A percentile compares a stretch with the other conserved stretches of the same genome.
Evolutionary conservation across 2,113 vertebrate genomes (phyloP).

Genomic region (Semnopithecus entellus): DNA sequence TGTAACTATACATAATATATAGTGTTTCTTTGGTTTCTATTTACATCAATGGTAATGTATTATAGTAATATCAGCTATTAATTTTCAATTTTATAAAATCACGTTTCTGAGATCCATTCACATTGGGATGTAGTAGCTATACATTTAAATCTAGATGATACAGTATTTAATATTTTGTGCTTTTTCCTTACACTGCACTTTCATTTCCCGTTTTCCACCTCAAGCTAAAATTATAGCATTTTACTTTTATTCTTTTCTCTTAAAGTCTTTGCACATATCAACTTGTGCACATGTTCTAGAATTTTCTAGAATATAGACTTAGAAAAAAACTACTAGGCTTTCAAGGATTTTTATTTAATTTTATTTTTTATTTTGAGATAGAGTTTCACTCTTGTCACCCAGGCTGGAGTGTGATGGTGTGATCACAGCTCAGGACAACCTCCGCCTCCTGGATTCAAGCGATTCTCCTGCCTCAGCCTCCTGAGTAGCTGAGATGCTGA

Average conservation of each 20-base stretch:
- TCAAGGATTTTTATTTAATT: neutral
- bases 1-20: neutral
- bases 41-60: neutral
- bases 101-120: neutral
- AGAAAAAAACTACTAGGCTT: neutral
- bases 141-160: neutral
- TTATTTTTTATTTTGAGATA: neutral
- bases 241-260: neutral
- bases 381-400: too few species aligned
- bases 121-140: neutral
- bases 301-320: conserved; percentile 13
- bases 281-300: neutral
- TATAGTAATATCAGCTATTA: neutral
- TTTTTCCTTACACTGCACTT: neutral
- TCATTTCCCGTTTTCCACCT: neutral
- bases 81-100: neutral
- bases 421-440: too few species aligned
- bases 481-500: too few species aligned
- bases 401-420: too few species aligned
- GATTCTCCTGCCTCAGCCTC: too few species aligned
- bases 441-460: too few species aligned
- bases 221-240: neutral
- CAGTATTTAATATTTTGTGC: neutral
- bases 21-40: neutral
- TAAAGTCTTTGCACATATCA: neutral